Evolutionary conservation across 2,888 invertebrate genomes (phyloP).

Genomic region (Hirtodrosophila trivittata): DNA sequence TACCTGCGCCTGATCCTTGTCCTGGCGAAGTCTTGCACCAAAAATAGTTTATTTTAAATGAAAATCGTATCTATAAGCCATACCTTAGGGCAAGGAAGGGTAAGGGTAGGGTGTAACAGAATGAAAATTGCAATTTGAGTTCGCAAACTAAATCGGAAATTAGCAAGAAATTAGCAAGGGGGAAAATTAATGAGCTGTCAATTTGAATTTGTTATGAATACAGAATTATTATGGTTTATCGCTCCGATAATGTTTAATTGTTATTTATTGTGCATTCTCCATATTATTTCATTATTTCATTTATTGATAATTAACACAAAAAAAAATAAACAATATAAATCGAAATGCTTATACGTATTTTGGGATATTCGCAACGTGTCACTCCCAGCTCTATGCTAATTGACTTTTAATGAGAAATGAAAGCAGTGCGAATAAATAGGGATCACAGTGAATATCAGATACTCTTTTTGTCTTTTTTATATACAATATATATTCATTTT

Average conservation of each 20-base stretch:
- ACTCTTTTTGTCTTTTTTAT: conserved; percentile 1
- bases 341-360: too few relatives aligned
- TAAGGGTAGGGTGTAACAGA: too few relatives aligned
- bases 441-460: neutral
- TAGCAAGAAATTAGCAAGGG: neutral
- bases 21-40: too few relatives aligned
- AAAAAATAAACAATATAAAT: conserved; percentile 31
- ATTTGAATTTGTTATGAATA: neutral
- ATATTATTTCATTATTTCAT: conserved; percentile 46
- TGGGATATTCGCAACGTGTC: conserved; percentile 6
- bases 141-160: too few relatives aligned
- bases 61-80: too few relatives aligned
- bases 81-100: too few relatives aligned
- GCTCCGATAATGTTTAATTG: conserved; percentile 26
- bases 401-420: conserved; percentile 28
- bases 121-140: too few relatives aligned
- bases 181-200: conserved; percentile 24
- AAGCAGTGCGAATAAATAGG: too few relatives aligned
- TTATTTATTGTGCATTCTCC: conserved; percentile 11
- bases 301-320: conserved; percentile 47
- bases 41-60: too few relatives aligned
- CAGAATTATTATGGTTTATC: neutral
- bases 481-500: too few relatives aligned
- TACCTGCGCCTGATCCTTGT: too few relatives aligned
- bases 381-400: conserved; percentile 40